Evolutionary conservation across 2,797 vertebrate species (phyloP).

Genomic region (Phrynocephalus forsythii): DNA sequence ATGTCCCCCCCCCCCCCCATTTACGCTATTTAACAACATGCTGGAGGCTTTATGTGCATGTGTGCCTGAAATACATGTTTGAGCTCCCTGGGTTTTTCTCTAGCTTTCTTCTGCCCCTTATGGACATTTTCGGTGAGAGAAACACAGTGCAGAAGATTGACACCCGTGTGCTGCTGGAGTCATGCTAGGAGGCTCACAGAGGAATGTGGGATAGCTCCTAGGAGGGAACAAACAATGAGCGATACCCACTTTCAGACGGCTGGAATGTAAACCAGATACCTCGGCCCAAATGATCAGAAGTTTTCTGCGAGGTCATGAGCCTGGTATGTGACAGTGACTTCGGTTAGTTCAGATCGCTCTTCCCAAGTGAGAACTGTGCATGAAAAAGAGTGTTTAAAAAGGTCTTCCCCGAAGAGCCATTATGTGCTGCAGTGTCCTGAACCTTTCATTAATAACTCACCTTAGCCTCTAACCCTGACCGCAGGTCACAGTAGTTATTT

Average conservation of each 20-base stretch:
- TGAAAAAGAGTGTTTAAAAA: slow-evolving; percentile 71
- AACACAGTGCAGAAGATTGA: slow-evolving; percentile 55
- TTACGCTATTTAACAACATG: slow-evolving; percentile 17
- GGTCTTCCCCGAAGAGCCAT: slow-evolving; percentile 73
- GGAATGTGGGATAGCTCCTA: slow-evolving; percentile 46
- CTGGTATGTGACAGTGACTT: slow-evolving; percentile 60
- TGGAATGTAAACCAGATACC: slow-evolving; percentile 6
- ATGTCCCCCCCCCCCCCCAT: slow-evolving; percentile 15
- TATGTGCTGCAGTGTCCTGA: slow-evolving; percentile 67
- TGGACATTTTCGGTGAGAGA: slow-evolving; percentile 9
- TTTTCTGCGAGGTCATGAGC: slow-evolving; percentile 30
- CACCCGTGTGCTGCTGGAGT: slow-evolving; percentile 67
- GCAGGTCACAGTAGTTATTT: slow-evolving; percentile 68
- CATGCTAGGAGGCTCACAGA: slow-evolving; percentile 71
- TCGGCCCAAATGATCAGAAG: slow-evolving; percentile 30
- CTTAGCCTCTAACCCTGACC: slow-evolving; percentile 72
- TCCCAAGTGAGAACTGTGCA: slow-evolving; percentile 52
- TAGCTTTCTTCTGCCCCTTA: slow-evolving; percentile 4
- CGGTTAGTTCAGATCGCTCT: slow-evolving; percentile 65
- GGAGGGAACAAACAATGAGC: slow-evolving; percentile 28
- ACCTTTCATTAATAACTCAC: slow-evolving; percentile 77
- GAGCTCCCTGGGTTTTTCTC: slow-evolving; percentile 8
- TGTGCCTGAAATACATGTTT: background rate
- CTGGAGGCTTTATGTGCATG: slow-evolving; percentile 6
- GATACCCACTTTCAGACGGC: slow-evolving; percentile 12